These are phyloP conservation scores for Saguinus imperator DNA, from an alignment of 2,113 vertebrate genomes.

Conservation along the genomic window DNA sequence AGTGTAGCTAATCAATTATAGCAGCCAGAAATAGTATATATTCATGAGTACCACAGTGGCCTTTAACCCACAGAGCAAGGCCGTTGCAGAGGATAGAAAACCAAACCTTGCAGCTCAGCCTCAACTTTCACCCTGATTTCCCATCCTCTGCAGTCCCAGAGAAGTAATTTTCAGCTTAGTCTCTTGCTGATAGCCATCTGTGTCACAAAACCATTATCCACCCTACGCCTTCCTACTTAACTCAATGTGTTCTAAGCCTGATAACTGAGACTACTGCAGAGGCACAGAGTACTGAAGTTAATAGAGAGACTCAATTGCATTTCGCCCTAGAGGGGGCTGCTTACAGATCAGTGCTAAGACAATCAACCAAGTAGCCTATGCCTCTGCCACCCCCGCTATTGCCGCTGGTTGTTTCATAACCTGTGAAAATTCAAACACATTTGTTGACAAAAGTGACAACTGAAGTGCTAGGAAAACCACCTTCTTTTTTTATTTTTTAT, in stretches of 20 bases:
- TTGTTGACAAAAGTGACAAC: slow-evolving; percentile 55
- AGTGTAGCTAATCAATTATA: slow-evolving; percentile 51
- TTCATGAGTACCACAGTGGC: slow-evolving; percentile 64
- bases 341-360: slow-evolving; percentile 64
- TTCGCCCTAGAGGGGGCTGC: slow-evolving; percentile 47
- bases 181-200: slow-evolving; percentile 67
- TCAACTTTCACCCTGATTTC: slow-evolving; percentile 59
- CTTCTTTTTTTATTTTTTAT: slow-evolving; percentile 58
- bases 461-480: slow-evolving; percentile 45
- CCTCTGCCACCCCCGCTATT: background rate
- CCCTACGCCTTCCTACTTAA: slow-evolving; percentile 59
- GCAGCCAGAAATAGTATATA: slow-evolving; percentile 52
- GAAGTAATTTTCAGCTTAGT: slow-evolving; percentile 77
- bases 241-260: slow-evolving; percentile 70
- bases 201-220: slow-evolving; percentile 61
- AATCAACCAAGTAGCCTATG: background rate
- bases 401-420: background rate
- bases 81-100: slow-evolving; percentile 45
- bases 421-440: slow-evolving; percentile 49
- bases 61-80: slow-evolving; percentile 54
- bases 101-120: slow-evolving; percentile 56
- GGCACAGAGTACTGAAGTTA: slow-evolving; percentile 45
- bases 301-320: slow-evolving; percentile 66
- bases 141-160: slow-evolving; percentile 48
- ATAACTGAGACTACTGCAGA: slow-evolving; percentile 66